These are phyloP conservation scores for Rhinopomastus cyanomelas DNA, from an alignment of 2,113 vertebrate genomes.

Conservation along the genomic window DNA sequence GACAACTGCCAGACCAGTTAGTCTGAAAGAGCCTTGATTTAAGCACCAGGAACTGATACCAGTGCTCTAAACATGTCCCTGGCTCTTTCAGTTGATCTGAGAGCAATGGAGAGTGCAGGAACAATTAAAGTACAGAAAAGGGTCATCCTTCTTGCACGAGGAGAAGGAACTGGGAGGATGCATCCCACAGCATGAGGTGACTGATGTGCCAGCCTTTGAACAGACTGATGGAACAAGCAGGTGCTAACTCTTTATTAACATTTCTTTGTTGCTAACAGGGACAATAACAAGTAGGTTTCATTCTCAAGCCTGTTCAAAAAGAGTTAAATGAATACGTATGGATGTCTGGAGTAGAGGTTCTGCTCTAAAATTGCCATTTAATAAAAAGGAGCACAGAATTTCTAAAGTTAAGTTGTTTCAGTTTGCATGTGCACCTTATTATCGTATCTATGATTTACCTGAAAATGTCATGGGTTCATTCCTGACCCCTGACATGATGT, in stretches of 20 bases:
- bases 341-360: neutral
- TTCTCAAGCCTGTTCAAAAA: neutral
- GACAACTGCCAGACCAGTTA: neutral
- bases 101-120: neutral
- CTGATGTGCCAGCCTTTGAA: neutral
- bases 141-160: neutral
- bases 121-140: neutral
- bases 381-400: neutral
- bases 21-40: neutral
- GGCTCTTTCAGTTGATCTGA: neutral
- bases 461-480: too few relatives aligned
- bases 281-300: neutral
- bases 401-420: neutral
- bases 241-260: neutral
- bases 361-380: neutral
- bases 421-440: neutral
- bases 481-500: too few relatives aligned
- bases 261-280: neutral
- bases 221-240: neutral
- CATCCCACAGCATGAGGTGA: rapidly evolving
- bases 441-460: neutral
- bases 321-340: neutral
- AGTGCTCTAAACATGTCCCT: neutral
- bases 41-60: neutral
- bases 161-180: neutral